Evolutionary conservation across 2,797 vertebrate genomes (phyloP).

Genomic region (Danio choprae): DNA sequence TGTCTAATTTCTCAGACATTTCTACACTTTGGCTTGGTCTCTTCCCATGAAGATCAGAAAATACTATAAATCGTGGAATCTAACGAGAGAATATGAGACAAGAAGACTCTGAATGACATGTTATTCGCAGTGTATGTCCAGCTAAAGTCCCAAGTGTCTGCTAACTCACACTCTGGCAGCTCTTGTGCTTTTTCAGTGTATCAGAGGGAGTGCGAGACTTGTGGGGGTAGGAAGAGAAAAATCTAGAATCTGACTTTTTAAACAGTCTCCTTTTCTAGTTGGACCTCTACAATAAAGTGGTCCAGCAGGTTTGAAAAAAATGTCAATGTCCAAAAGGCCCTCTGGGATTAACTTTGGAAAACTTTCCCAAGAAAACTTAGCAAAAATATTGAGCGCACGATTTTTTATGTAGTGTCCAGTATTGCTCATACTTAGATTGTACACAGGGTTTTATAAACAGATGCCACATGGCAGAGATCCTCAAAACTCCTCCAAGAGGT

Average conservation of each 20-base stretch:
- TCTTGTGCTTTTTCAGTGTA: constrained; percentile 21
- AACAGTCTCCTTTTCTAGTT: constrained; percentile 49
- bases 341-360: constrained; percentile 36
- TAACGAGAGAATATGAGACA: constrained; percentile 15
- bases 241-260: constrained; percentile 3
- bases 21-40: constrained; percentile 64
- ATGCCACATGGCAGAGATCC: constrained; percentile 16
- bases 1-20: constrained; percentile 74
- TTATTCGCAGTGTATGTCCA: constrained; percentile 9
- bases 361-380: constrained; percentile 19
- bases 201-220: constrained; percentile 42
- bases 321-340: constrained; percentile 39
- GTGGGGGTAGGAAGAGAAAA: constrained; percentile 20
- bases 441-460: not conserved
- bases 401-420: not conserved
- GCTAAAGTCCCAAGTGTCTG: constrained; percentile 20
- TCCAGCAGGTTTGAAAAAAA: constrained; percentile 59
- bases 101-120: constrained; percentile 15
- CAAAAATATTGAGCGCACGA: not conserved
- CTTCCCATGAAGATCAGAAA: constrained; percentile 13
- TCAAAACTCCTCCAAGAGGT: not conserved
- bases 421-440: not conserved
- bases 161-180: constrained; percentile 30
- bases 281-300: constrained; percentile 49
- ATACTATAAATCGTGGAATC: constrained; percentile 18